Conservation (phyloP, 2,888 invertebrate genomes). For the Eledone cirrhosa region DNA sequence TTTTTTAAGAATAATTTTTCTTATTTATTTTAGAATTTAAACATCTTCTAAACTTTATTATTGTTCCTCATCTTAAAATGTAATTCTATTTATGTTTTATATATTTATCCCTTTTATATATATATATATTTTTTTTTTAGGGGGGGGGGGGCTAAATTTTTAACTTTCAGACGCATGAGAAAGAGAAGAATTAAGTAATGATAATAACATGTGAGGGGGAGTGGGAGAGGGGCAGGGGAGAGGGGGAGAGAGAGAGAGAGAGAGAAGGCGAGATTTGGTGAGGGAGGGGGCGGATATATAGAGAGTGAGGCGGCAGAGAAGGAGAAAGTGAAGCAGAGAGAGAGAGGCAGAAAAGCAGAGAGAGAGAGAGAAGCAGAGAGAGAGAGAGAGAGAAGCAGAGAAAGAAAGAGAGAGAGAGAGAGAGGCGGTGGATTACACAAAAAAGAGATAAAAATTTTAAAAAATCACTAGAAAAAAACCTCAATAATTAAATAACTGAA, state of each 20-base stretch:
- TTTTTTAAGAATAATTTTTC: background rate
- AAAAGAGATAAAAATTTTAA: background rate
- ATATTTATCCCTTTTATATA: background rate
- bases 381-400: too few species aligned
- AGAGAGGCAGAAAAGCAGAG: background rate
- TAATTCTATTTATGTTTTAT: background rate
- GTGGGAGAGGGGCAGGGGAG: background rate
- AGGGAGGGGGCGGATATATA: background rate
- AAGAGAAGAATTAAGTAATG: background rate
- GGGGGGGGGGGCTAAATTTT: background rate
- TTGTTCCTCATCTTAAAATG: background rate
- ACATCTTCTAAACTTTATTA: background rate
- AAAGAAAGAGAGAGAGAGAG: background rate
- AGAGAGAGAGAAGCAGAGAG: fast-evolving
- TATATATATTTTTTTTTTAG: too few species aligned
- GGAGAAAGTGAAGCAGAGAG: background rate
- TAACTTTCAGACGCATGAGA: too few species aligned
- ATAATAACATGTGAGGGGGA: background rate
- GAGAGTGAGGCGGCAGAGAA: too few species aligned
- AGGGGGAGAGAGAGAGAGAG: background rate
- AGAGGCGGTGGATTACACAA: too few species aligned
- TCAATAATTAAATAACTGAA: too few species aligned
- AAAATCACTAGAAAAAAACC: background rate
- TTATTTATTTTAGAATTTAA: background rate
- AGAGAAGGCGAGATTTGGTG: background rate